A percentile compares a stretch with the other conserved stretches of the same genome.
These are phyloP conservation scores for Neosilurus hyrtlii DNA, from an alignment of 2,797 vertebrate genomes.

Conservation along the genomic window DNA sequence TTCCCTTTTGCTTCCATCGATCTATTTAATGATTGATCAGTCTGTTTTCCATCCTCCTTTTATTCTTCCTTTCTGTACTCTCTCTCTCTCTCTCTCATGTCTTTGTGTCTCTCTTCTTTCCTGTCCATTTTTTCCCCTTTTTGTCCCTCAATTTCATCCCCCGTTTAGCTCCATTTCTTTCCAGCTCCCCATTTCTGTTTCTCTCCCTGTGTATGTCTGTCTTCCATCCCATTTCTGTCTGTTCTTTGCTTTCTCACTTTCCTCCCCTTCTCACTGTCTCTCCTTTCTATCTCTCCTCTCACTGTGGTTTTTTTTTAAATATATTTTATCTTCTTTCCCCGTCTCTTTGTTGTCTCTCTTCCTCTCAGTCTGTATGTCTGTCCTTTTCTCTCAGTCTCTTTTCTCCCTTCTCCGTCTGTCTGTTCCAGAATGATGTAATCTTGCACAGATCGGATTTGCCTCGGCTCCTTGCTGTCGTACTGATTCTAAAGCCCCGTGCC, in stretches of 20 bases:
- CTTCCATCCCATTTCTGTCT: background rate
- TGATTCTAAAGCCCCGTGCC: constrained; percentile 57
- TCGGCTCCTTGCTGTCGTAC: constrained; percentile 55
- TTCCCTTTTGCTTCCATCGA: background rate
- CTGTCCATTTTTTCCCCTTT: background rate
- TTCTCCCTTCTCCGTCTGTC: constrained; percentile 6
- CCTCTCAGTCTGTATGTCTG: background rate
- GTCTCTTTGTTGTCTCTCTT: background rate
- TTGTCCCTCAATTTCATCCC: background rate
- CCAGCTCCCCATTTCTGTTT: background rate
- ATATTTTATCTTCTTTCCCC: background rate
- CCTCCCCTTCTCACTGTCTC: background rate
- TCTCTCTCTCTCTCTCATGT: no score
- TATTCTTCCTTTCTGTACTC: background rate
- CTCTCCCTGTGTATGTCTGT: background rate
- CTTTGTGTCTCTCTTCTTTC: no score
- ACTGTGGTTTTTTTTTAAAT: background rate
- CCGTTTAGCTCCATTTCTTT: background rate
- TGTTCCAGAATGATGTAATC: constrained; percentile 58
- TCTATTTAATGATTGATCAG: no score
- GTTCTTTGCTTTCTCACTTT: background rate
- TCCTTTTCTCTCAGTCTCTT: background rate
- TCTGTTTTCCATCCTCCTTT: background rate
- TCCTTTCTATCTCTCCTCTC: background rate
- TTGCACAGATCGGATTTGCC: constrained; percentile 52